These are phyloP conservation scores for Ooceraea biroi DNA, from an alignment of 1,140 invertebrate species.

Conservation along the genomic window DNA sequence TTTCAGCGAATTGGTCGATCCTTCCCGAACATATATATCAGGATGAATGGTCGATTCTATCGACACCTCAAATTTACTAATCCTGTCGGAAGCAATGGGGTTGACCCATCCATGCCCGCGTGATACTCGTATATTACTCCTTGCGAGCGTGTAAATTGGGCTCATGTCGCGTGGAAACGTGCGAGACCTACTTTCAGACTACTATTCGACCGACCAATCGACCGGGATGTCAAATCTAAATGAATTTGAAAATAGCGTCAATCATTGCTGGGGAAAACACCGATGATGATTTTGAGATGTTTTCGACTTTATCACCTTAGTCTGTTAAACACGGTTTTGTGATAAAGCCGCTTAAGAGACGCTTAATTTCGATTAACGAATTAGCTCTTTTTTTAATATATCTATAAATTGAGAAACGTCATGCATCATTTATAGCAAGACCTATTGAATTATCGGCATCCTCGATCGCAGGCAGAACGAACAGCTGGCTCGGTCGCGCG, in stretches of 20 bases:
- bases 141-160: conserved; percentile 76
- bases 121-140: not conserved
- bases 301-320: no score
- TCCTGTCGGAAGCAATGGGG: not conserved
- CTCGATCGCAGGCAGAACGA: conserved; percentile 36
- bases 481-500: conserved; percentile 53
- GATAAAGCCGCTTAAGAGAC: not conserved
- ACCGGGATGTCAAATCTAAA: conserved; percentile 34
- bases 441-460: conserved; percentile 55
- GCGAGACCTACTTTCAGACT: conserved; percentile 76
- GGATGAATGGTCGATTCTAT: not conserved
- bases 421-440: conserved; percentile 18
- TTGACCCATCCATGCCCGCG: not conserved
- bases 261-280: not conserved
- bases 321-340: not conserved
- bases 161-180: conserved; percentile 81
- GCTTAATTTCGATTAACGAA: not conserved
- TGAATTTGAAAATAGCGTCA: conserved; percentile 2
- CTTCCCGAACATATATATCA: not conserved
- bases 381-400: not conserved
- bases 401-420: conserved; percentile 10
- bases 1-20: not conserved
- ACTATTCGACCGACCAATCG: not conserved
- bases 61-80: conserved; percentile 35
- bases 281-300: not conserved